Evolutionary conservation across 2,797 vertebrate genomes (phyloP).

Genomic region (Halcyon smyrnensis): DNA sequence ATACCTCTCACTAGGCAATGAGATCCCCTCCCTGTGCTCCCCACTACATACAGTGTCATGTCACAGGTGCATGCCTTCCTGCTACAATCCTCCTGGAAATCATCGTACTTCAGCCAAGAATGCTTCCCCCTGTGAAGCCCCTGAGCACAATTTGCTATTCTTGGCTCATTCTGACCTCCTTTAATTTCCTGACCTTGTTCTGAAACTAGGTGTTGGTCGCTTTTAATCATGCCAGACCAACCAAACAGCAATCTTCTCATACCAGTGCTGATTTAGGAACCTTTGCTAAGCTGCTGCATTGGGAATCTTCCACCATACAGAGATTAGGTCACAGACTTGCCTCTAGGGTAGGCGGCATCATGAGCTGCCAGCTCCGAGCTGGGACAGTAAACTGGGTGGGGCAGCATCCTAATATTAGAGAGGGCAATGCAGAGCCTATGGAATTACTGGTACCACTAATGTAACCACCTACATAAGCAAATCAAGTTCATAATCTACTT

Average conservation of each 20-base stretch:
- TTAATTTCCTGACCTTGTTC: constrained; percentile 59
- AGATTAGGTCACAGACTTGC: constrained; percentile 38
- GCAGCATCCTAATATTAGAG: not conserved
- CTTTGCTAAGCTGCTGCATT: not conserved
- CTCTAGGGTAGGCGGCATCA: constrained; percentile 23
- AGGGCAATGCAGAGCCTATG: not conserved
- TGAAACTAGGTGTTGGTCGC: constrained; percentile 44
- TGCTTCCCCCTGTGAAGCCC: not conserved
- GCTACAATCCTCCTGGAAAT: not conserved
- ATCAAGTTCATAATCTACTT: constrained; percentile 44
- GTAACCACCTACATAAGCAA: constrained; percentile 49
- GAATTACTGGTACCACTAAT: constrained; percentile 8
- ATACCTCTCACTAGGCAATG: not conserved
- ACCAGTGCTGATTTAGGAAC: constrained; percentile 7
- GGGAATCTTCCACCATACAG: not conserved
- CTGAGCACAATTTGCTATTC: constrained; percentile 37
- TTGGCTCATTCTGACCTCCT: constrained; percentile 50
- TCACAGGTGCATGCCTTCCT: not conserved
- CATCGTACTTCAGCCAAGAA: not conserved
- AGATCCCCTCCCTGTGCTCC: not conserved
- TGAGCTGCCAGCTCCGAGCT: not conserved
- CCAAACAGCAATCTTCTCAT: constrained; percentile 37
- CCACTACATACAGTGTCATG: not conserved
- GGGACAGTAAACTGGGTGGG: constrained; percentile 9
- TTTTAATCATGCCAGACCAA: constrained; percentile 35